A percentile compares a stretch with the other conserved stretches of the same genome.
Evolutionary conservation across 2,888 invertebrate species (phyloP).

Genomic region (Agrotis ipsilon): DNA sequence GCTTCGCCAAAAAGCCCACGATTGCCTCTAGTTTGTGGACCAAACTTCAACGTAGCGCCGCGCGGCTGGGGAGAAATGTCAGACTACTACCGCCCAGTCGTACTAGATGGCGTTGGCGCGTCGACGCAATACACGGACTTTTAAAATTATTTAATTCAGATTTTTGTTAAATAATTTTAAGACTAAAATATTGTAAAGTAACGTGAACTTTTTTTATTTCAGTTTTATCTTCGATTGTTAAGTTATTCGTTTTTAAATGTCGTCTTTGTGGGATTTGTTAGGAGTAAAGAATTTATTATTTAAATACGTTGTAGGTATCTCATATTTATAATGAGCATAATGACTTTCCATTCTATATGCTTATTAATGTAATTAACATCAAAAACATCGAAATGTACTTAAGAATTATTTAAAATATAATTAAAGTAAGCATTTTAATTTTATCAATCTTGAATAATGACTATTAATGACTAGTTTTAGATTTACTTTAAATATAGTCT

Average conservation of each 20-base stretch:
- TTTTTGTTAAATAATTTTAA: conserved; percentile 58
- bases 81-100: conserved; percentile 94
- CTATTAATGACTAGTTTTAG: conserved; percentile 43
- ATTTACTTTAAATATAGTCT: conserved; percentile 21
- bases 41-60: conserved; percentile 96
- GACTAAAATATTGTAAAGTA: conserved; percentile 21
- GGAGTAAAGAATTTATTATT: conserved; percentile 19
- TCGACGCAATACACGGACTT: conserved; percentile 86
- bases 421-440: conserved; percentile 60
- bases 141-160: conserved; percentile 72
- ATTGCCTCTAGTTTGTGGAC: conserved; percentile 84
- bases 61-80: conserved; percentile 95
- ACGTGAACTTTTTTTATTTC: conserved; percentile 37
- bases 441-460: conserved; percentile 42
- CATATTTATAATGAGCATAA: conserved; percentile 4
- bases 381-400: conserved; percentile 9
- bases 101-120: conserved; percentile 91
- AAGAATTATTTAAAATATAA: conserved; percentile 18
- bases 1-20: conserved; percentile 86
- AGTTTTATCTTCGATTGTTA: conserved; percentile 37
- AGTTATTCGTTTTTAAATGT: conserved; percentile 47
- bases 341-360: conserved; percentile 53
- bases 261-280: conserved; percentile 45
- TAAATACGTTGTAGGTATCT: background rate
- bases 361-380: conserved; percentile 23